Evolutionary conservation across 2,888 invertebrate species (phyloP).

Genomic region (Brachynemurus nebulosus): DNA sequence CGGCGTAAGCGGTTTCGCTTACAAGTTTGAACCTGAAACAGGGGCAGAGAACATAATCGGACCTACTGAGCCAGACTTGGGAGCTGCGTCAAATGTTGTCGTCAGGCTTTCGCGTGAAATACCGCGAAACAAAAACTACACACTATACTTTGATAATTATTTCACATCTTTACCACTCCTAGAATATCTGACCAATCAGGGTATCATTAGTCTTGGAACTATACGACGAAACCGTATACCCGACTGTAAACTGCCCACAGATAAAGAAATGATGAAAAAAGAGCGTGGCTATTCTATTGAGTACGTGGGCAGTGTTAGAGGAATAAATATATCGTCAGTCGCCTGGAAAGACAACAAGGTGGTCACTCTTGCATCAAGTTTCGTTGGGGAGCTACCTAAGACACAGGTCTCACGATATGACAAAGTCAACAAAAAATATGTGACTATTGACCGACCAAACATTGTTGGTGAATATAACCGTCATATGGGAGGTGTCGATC

Average conservation of each 20-base stretch:
- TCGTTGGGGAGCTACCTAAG: no score
- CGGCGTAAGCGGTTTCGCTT: conserved; percentile 15
- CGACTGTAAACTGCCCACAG: conserved; percentile 14
- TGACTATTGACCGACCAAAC: no score
- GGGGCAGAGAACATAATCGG: conserved; percentile 11
- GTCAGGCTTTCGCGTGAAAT: neutral
- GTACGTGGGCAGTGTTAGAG: no score
- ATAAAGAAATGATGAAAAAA: neutral
- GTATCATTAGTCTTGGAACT: conserved; percentile 12
- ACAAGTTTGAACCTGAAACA: no score
- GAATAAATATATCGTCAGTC: no score
- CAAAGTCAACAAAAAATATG: no score
- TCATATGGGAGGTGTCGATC: no score
- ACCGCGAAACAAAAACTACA: neutral
- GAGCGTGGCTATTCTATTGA: no score
- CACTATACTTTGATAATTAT: neutral
- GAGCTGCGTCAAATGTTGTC: neutral
- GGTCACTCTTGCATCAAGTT: no score
- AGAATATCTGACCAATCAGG: conserved; percentile 9
- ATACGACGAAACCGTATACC: conserved; percentile 18
- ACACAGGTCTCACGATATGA: no score
- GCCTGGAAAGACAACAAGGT: no score
- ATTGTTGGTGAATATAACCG: no score
- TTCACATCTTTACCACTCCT: neutral
- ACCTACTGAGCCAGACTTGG: neutral